phyloP scores from a whole-genome alignment of 2,888 invertebrate species.

The Odontomyia ornata region DNA sequence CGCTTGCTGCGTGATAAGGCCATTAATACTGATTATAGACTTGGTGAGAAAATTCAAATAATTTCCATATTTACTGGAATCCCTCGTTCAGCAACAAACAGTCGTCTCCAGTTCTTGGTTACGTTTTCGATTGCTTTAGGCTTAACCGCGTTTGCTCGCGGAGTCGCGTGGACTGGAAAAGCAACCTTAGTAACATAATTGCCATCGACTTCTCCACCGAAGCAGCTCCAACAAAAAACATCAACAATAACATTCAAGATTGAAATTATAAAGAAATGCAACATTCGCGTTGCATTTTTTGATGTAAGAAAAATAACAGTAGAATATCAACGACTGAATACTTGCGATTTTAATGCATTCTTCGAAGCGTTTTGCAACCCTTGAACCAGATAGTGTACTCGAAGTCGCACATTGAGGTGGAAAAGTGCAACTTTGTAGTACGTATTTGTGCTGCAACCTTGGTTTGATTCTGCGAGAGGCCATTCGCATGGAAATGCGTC shows the following conservation, averaged over 20 bases:
- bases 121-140: slow-evolving; percentile 2
- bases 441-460: background rate
- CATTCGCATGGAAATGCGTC: background rate
- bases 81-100: background rate
- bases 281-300: slow-evolving; percentile 16
- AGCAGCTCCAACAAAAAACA: background rate
- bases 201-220: slow-evolving; percentile 1
- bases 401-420: too few species aligned
- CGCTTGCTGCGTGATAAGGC: background rate
- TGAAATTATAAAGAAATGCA: slow-evolving; percentile 17
- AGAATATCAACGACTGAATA: slow-evolving; percentile 5
- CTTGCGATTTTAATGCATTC: slow-evolving; percentile 1
- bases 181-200: background rate
- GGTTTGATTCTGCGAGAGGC: background rate
- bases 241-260: background rate
- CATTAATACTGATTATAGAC: background rate
- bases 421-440: slow-evolving; percentile 10
- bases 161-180: background rate
- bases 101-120: background rate
- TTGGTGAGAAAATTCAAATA: background rate
- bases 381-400: slow-evolving; percentile 35
- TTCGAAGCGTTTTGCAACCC: slow-evolving; percentile 25
- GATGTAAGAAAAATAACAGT: slow-evolving; percentile 29
- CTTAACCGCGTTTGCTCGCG: background rate
- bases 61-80: slow-evolving; percentile 20